Conservation (phyloP, 2,113 vertebrate genomes). For the Raphicerus campestris region DNA sequence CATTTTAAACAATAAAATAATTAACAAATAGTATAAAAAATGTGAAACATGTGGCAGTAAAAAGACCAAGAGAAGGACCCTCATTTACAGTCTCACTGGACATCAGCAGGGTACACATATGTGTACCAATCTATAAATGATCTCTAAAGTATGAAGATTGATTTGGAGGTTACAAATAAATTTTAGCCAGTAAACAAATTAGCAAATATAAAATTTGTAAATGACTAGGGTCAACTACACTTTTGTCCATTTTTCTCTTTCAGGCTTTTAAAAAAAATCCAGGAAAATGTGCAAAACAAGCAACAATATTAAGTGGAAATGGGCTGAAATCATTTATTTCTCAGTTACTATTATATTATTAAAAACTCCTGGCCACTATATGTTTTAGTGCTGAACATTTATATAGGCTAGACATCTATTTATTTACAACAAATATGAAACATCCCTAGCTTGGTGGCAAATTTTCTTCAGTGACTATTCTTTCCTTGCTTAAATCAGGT, state of each 20-base stretch:
- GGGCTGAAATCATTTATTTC: neutral
- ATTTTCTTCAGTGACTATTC: neutral
- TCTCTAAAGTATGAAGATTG: accelerated
- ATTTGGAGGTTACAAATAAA: neutral
- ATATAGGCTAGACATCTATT: neutral
- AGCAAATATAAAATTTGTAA: neutral
- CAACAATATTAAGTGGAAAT: neutral
- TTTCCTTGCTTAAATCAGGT: neutral
- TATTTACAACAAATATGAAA: neutral
- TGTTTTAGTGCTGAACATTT: neutral
- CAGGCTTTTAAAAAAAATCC: neutral
- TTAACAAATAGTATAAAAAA: neutral
- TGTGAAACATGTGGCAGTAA: neutral
- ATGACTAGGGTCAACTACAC: neutral
- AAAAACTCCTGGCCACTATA: neutral
- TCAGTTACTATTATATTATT: neutral
- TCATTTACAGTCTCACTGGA: neutral
- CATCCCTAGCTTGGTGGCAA: neutral
- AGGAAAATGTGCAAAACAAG: neutral
- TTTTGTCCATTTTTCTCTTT: neutral
- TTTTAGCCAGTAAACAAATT: neutral
- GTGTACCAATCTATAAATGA: neutral
- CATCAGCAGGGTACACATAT: accelerated
- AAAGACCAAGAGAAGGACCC: neutral
- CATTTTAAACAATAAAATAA: neutral